Conservation (phyloP, 2,113 vertebrate species). For the Amphiprion percula region DNA sequence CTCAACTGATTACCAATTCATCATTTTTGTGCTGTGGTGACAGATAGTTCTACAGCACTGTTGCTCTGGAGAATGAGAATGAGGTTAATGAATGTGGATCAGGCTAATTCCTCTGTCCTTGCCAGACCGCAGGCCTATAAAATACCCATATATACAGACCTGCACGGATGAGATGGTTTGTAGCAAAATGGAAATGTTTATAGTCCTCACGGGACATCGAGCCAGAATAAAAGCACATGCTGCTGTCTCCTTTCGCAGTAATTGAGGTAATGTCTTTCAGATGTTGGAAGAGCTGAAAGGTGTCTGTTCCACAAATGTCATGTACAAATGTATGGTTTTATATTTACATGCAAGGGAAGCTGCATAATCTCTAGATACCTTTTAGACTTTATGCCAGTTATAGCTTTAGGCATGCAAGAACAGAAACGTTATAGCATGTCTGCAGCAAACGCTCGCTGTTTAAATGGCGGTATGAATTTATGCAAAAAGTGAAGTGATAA, state of each 20-base stretch:
- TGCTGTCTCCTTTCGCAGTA: conserved; percentile 45
- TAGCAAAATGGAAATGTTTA: conserved; percentile 72
- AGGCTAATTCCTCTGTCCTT: conserved; percentile 84
- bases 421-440: background rate
- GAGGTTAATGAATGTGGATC: conserved; percentile 86
- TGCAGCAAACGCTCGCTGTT: background rate
- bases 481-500: conserved; percentile 1
- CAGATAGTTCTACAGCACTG: conserved; percentile 72
- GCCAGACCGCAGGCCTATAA: conserved; percentile 78
- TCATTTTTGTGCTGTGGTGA: conserved; percentile 81
- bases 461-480: conserved; percentile 35
- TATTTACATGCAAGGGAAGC: conserved; percentile 14
- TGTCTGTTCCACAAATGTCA: background rate
- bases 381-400: conserved; percentile 10
- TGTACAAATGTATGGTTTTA: conserved; percentile 6
- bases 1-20: conserved; percentile 86
- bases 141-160: conserved; percentile 68
- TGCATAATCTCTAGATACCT: background rate
- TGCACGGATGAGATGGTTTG: conserved; percentile 63
- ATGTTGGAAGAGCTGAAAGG: conserved; percentile 39
- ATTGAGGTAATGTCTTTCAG: conserved; percentile 59
- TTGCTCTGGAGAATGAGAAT: conserved; percentile 82
- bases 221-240: conserved; percentile 57
- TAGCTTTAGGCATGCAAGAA: conserved; percentile 27
- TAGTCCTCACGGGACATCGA: conserved; percentile 51